Evolutionary conservation across 1,140 invertebrate genomes (phyloP), one percentile per base, ranked within the genome.

Genomic region (Delia radicum): DNA sequence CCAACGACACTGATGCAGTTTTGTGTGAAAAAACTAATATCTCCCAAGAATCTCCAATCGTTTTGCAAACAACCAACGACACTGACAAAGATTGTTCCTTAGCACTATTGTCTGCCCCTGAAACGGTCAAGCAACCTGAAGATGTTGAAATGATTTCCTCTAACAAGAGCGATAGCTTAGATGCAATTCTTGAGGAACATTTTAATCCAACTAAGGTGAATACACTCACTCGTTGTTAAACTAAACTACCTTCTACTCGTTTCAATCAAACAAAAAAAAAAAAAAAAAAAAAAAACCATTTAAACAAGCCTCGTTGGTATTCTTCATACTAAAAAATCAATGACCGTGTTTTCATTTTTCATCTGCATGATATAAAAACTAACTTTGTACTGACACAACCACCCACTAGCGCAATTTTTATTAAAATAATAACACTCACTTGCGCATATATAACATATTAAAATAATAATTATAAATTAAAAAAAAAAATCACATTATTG

Each of bases 211-310:
- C 21, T 31, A 73, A 55, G 37, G 37, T 73, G 71, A 73, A 73
- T 48, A 46, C 15, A 73, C 48, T 24, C 48, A 55, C 48, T 7
- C 48, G 48, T 55, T 55, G 48, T 55, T 55, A 55, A 55, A 55
- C 21, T 55, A 55, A 55, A 55, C 48, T 55, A 55, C 48, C 48
- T 21, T 55, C 48, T 55, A 55, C 24, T 55, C 48, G 48, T 55
- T 73, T 55, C 31, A 74, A 31, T 74, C 46, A 27, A 46, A 27
- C 10, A 46, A 48, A 42, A 7, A 73, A 48, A 73, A 37, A 10
- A 74, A 74, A 42, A 7, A 73, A 48, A 73, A 37, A 10, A 74
- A 74, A 74, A 55, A 24, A 12, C 37, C n/a, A 12, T 71, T 67
- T n/a, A 31, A 31, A 31, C 15, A 67, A 29, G n/a, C 63, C 10